Percentiles rank a stretch among this genome's conserved stretches.
phyloP scores from a whole-genome alignment of 2,888 invertebrate species.

The Eudasyphora cyanicolor region DNA sequence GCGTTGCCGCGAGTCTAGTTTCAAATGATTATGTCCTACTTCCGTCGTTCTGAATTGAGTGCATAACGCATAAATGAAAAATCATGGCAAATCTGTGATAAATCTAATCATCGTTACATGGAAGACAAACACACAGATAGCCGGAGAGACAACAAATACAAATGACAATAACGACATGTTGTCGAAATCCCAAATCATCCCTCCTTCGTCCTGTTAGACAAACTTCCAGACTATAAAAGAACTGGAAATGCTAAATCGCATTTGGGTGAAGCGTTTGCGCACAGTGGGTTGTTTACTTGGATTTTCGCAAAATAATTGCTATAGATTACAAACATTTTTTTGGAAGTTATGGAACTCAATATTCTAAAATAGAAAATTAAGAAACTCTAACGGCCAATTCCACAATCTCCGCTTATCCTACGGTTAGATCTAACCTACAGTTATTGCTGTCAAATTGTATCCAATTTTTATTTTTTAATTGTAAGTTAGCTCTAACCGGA shows the following conservation, averaged over 20 bases:
- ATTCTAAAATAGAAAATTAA: too few species aligned
- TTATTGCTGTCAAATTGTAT: too few species aligned
- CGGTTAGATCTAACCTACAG: too few species aligned
- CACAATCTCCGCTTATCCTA: too few species aligned
- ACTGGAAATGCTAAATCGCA: background rate
- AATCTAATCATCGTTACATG: background rate
- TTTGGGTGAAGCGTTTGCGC: background rate
- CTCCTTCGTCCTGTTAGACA: background rate
- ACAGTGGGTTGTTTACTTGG: too few species aligned
- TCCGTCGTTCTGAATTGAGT: background rate
- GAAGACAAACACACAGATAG: background rate
- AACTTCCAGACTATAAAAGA: background rate
- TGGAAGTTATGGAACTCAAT: too few species aligned
- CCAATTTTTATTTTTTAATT: too few species aligned
- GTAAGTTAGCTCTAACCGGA: too few species aligned
- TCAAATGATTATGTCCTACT: background rate
- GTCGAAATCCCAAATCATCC: background rate
- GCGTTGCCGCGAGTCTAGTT: too few species aligned
- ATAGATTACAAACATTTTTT: too few species aligned
- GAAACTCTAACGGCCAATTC: too few species aligned
- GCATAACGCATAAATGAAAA: background rate
- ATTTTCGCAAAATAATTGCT: too few species aligned
- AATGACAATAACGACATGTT: slow-evolving; percentile 9
- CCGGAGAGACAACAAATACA: background rate
- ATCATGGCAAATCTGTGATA: slow-evolving; percentile 21